Conservation (phyloP, 1,140 invertebrate species). For the Drosophila teissieri region DNA sequence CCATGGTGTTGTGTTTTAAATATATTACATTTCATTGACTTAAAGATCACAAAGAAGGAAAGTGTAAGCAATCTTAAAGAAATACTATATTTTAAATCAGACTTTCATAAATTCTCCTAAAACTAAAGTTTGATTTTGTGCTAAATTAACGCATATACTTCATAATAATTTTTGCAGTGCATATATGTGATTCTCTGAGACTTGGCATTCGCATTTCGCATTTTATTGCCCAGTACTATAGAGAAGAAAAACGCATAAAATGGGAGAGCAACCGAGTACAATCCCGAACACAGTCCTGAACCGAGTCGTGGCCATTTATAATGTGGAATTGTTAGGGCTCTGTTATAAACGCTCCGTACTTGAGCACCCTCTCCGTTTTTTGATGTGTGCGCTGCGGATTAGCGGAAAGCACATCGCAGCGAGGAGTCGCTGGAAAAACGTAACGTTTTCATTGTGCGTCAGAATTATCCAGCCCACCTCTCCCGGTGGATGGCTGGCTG, state of each 20-base stretch:
- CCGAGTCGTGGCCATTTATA: constrained; percentile 73
- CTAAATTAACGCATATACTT: too few species aligned
- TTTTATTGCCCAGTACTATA: constrained; percentile 74
- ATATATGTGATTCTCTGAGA: constrained; percentile 64
- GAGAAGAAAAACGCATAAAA: constrained; percentile 74
- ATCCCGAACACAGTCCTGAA: constrained; percentile 11
- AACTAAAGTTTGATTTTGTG: not conserved
- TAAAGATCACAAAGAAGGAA: too few species aligned
- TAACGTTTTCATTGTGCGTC: constrained; percentile 74
- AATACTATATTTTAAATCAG: too few species aligned
- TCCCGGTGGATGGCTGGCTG: constrained; percentile 47
- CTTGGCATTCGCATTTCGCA: constrained; percentile 68
- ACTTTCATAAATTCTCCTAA: too few species aligned
- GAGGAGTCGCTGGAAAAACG: constrained; percentile 38
- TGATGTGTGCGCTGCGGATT: constrained; percentile 55
- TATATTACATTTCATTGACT: too few species aligned
- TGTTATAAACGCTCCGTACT: constrained; percentile 72
- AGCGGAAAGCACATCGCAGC: constrained; percentile 52
- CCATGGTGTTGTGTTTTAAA: too few species aligned
- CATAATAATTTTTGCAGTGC: not conserved
- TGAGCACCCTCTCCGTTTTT: constrained; percentile 48
- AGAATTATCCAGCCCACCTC: constrained; percentile 37
- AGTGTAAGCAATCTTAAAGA: too few species aligned
- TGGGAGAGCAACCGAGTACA: constrained; percentile 40
- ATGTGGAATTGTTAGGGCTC: constrained; percentile 72